Conservation (phyloP, 2,888 invertebrate species). For the Petrolisthes cinctipes region DNA sequence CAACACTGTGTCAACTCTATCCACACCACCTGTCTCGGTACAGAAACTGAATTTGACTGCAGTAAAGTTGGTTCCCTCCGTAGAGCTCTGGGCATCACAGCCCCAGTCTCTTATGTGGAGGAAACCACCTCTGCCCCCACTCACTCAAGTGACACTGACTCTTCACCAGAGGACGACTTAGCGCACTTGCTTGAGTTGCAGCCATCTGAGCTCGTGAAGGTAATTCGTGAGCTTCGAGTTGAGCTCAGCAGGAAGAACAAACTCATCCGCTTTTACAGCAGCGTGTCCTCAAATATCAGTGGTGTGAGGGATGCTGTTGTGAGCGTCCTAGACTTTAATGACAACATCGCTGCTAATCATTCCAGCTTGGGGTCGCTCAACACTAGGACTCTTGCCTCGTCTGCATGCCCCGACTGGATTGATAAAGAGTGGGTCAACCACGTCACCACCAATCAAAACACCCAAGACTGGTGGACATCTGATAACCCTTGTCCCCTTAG, state of each 20-base stretch:
- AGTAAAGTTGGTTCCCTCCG: neutral
- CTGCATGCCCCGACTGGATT: neutral
- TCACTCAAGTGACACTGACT: neutral
- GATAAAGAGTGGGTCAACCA: neutral
- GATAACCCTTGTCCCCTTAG: neutral
- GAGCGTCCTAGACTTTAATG: neutral
- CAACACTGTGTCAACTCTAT: neutral
- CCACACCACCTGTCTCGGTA: too few relatives aligned
- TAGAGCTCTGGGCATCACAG: neutral
- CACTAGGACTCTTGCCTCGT: too few relatives aligned
- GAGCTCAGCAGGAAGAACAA: neutral
- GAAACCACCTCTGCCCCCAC: neutral
- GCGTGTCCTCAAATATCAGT: neutral
- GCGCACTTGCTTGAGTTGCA: too few relatives aligned
- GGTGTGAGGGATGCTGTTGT: neutral
- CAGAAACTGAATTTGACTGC: neutral
- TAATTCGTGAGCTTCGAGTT: too few relatives aligned
- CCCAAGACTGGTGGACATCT: slow-evolving; percentile 3
- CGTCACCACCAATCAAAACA: neutral
- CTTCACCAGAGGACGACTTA: too few relatives aligned
- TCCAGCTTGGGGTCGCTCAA: too few relatives aligned
- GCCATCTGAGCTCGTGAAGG: too few relatives aligned
- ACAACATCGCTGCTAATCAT: neutral
- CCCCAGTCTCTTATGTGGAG: neutral
- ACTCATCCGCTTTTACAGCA: neutral